Evolutionary conservation across 2,888 invertebrate genomes (phyloP).

Genomic region (Arenicola marina): DNA sequence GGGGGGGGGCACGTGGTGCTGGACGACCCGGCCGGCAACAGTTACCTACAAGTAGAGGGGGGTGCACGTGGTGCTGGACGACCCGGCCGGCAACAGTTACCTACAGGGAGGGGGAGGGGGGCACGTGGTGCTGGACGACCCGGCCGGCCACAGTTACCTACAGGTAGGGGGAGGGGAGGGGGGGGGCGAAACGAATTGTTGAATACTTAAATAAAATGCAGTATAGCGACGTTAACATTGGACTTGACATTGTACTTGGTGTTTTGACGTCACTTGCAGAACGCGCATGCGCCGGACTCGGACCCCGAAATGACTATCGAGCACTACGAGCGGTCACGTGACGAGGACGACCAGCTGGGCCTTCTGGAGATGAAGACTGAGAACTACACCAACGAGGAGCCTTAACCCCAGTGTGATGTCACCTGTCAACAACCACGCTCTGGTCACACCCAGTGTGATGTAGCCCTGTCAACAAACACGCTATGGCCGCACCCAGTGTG

Average conservation of each 20-base stretch:
- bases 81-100: slow-evolving; percentile 97
- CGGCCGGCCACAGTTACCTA: slow-evolving; percentile 95
- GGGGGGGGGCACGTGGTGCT: slow-evolving; percentile 75
- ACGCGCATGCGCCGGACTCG: slow-evolving; percentile 68
- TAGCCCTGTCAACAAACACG: no score
- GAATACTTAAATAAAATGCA: background rate
- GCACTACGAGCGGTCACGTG: slow-evolving; percentile 80
- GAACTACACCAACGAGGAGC: no score
- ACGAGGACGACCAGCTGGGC: slow-evolving; percentile 95
- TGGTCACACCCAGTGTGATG: no score
- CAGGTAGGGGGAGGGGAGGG: no score
- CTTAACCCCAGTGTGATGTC: no score
- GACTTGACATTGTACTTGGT: no score
- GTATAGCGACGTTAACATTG: background rate
- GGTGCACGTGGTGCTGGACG: slow-evolving; percentile 84
- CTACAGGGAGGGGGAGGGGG: no score
- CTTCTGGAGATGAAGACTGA: slow-evolving; percentile 38
- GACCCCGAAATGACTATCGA: slow-evolving; percentile 70
- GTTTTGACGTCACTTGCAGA: slow-evolving; percentile 64
- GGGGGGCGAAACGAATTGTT: background rate
- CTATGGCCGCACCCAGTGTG: no score
- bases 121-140: slow-evolving; percentile 89
- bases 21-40: slow-evolving; percentile 97
- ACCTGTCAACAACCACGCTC: no score
- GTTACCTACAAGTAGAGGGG: slow-evolving; percentile 73